Conservation (phyloP, 2,797 vertebrate species). For the Enteromius mattozi region DNA sequence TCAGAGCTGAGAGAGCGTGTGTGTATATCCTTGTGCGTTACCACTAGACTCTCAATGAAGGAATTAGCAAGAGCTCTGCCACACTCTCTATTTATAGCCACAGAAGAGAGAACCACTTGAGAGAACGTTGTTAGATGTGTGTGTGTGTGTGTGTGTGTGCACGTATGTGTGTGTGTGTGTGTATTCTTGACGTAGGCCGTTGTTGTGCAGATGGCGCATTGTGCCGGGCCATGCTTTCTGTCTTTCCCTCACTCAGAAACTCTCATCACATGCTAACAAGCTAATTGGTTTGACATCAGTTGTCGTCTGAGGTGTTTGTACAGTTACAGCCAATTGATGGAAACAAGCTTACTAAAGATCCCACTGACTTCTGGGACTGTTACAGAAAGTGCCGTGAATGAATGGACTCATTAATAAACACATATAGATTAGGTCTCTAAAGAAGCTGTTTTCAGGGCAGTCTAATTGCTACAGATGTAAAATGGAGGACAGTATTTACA, state of each 20-base stretch:
- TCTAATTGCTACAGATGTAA: slow-evolving; percentile 11
- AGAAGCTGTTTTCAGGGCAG: slow-evolving; percentile 18
- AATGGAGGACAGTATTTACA: neutral
- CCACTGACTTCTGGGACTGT: slow-evolving; percentile 26
- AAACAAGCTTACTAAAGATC: slow-evolving; percentile 20
- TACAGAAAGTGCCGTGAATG: slow-evolving; percentile 18
- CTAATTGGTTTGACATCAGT: slow-evolving; percentile 37
- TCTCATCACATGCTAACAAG: slow-evolving; percentile 36
- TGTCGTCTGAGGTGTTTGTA: slow-evolving; percentile 28
- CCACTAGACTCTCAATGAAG: slow-evolving; percentile 76
- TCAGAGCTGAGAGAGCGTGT: slow-evolving; percentile 48
- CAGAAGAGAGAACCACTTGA: slow-evolving; percentile 61
- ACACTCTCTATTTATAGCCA: slow-evolving; percentile 78
- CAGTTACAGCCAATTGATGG: slow-evolving; percentile 8
- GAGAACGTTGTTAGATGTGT: slow-evolving; percentile 55
- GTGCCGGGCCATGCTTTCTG: slow-evolving; percentile 9
- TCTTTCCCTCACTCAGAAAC: slow-evolving; percentile 31
- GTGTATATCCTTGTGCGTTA: slow-evolving; percentile 12
- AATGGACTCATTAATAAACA: slow-evolving; percentile 46
- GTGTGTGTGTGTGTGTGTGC: slow-evolving; percentile 40
- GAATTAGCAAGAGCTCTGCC: slow-evolving; percentile 78
- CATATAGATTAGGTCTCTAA: slow-evolving; percentile 36
- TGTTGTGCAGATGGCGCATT: slow-evolving; percentile 54
- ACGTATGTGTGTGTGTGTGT: slow-evolving; percentile 13
- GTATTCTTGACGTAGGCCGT: slow-evolving; percentile 38